Conservation (phyloP, 2,888 invertebrate genomes). For the Drosophila mulleri region DNA sequence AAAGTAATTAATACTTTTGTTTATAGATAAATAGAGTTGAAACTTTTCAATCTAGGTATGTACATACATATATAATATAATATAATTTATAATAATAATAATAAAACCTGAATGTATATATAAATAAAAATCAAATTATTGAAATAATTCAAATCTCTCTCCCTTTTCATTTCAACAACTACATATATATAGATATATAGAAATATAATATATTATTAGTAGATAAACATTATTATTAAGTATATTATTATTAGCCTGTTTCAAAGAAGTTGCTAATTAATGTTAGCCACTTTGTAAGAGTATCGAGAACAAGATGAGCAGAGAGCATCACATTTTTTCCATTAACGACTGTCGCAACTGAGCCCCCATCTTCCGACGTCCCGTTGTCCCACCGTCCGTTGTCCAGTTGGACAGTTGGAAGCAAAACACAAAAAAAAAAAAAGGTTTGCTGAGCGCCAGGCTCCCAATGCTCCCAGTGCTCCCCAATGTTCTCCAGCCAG, state of each 20-base stretch:
- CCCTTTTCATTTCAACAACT: too few relatives aligned
- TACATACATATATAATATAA: too few relatives aligned
- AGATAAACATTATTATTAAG: too few relatives aligned
- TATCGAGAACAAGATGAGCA: constrained; percentile 31
- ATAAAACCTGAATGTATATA: too few relatives aligned
- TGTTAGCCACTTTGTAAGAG: constrained; percentile 7
- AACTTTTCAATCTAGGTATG: too few relatives aligned
- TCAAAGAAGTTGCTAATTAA: neutral
- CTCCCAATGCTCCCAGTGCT: constrained; percentile 21
- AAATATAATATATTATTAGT: too few relatives aligned
- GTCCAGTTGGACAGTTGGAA: constrained; percentile 38
- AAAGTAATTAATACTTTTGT: too few relatives aligned
- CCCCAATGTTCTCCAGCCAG: constrained; percentile 17
- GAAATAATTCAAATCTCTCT: too few relatives aligned
- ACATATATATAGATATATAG: too few relatives aligned
- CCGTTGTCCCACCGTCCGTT: neutral
- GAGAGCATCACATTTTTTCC: constrained; percentile 61
- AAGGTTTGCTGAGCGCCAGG: constrained; percentile 44
- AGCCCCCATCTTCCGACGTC: constrained; percentile 2
- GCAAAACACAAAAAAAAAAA: constrained; percentile 32
- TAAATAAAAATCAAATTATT: too few relatives aligned
- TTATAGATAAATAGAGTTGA: too few relatives aligned
- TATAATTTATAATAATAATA: too few relatives aligned
- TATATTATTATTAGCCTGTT: neutral
- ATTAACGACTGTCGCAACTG: constrained; percentile 61